phyloP scores from a whole-genome alignment of 1,140 invertebrate genomes.

The Oppia nitens region DNA sequence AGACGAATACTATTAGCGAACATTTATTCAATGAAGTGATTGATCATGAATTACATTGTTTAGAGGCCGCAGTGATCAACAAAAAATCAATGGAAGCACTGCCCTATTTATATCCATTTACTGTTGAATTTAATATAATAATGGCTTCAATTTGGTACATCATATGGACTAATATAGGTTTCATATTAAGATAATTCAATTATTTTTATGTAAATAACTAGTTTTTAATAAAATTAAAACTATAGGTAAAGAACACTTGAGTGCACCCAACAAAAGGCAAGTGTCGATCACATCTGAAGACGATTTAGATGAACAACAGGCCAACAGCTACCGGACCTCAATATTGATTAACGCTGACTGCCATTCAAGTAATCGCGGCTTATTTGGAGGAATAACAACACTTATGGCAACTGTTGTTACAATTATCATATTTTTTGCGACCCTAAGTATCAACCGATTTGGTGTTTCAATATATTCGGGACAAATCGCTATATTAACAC shows the following conservation, averaged over 20 bases:
- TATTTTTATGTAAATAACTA: not conserved
- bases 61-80: constrained; percentile 7
- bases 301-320: constrained; percentile 16
- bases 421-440: constrained; percentile 48
- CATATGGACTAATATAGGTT: constrained; percentile 50
- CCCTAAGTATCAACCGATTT: constrained; percentile 23
- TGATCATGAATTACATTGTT: constrained; percentile 7
- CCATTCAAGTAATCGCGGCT: constrained; percentile 48
- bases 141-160: constrained; percentile 53
- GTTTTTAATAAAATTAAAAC: not conserved
- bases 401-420: constrained; percentile 42
- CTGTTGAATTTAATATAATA: constrained; percentile 52
- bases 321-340: constrained; percentile 31
- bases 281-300: not conserved
- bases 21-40: not conserved
- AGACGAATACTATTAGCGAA: not conserved
- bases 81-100: constrained; percentile 18
- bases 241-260: not conserved
- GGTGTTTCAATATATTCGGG: constrained; percentile 15
- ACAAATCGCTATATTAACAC: constrained; percentile 18
- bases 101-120: constrained; percentile 50
- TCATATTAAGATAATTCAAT: constrained; percentile 14
- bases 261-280: not conserved
- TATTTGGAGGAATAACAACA: constrained; percentile 46
- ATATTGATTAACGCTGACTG: constrained; percentile 49